Evolutionary conservation across 2,113 vertebrate species (phyloP), one percentile per base, ranked within the genome.

Genomic region (Camelus dromedarius): DNA sequence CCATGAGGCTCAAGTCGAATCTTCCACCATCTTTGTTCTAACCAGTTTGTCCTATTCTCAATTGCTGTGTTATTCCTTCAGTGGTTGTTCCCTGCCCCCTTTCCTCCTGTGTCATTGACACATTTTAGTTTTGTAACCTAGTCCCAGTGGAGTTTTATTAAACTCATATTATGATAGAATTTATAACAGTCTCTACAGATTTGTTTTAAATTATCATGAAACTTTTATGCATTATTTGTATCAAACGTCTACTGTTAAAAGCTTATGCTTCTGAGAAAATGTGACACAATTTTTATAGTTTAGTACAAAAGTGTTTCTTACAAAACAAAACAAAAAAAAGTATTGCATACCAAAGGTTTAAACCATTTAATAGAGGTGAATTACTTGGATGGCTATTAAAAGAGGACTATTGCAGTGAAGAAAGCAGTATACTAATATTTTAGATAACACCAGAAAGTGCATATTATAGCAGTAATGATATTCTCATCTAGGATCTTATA

Each of bases 161-260:
- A 96, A 97, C 60, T 91, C 95, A 64, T 84, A 94, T 93, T 6
- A 26, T 42, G 11, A 92, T 89, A 96, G n/a, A 62, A 91, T 79
- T 97, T 80, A 79, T 85, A 97, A 85, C 75, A 82, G 30, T 88
- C 94, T 95, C 42, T 93, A 89, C 88, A 97, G 67, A 96, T 24
- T 94, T 58, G 58, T 95, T 22, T 96, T 97, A 90, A 97, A 93
- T 93, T 96, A 91, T 95, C 91, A 35, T 86, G 89, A 98, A 88
- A 62, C 32, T 95, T 93, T 73, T 83, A 91, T 95, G 66, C 62
- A 95, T 97, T 98, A 97, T 97, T 98, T 96, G 95, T 97, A 90
- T 46, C 13, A 5, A 80, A 66, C 96, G 7, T 96, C 58, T 97
- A 50, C 69, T 96, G 66, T 94, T n/a, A 86, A 96, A 97, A 93